Conservation (phyloP, 2,113 vertebrate species). For the Oxyura jamaicensis region DNA sequence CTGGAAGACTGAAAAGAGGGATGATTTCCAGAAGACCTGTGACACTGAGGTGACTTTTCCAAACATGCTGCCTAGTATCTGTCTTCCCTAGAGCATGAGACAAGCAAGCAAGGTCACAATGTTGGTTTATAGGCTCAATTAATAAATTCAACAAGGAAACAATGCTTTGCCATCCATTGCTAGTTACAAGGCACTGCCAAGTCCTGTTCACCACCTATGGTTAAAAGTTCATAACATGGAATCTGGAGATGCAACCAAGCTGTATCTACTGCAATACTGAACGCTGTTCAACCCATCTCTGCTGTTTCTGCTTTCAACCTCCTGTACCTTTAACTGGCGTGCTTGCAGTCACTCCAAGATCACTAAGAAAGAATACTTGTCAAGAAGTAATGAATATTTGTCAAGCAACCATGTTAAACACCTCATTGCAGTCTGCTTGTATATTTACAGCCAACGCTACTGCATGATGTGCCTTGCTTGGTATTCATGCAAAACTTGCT, state of each 20-base stretch:
- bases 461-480: rapidly evolving
- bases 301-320: background rate
- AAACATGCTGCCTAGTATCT: background rate
- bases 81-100: background rate
- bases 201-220: background rate
- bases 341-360: background rate
- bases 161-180: background rate
- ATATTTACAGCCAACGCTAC: background rate
- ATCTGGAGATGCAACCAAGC: background rate
- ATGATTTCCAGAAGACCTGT: background rate
- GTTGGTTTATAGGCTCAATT: background rate
- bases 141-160: background rate
- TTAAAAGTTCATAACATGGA: background rate
- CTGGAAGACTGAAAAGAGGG: background rate
- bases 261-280: background rate
- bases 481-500: background rate
- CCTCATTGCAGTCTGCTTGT: background rate
- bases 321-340: background rate
- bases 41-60: background rate
- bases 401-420: background rate
- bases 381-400: conserved; percentile 32
- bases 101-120: background rate
- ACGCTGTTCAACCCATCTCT: rapidly evolving
- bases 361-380: background rate
- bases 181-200: rapidly evolving